phyloP scores from a whole-genome alignment of 2,888 invertebrate genomes.

The Drosophila paranaensis region DNA sequence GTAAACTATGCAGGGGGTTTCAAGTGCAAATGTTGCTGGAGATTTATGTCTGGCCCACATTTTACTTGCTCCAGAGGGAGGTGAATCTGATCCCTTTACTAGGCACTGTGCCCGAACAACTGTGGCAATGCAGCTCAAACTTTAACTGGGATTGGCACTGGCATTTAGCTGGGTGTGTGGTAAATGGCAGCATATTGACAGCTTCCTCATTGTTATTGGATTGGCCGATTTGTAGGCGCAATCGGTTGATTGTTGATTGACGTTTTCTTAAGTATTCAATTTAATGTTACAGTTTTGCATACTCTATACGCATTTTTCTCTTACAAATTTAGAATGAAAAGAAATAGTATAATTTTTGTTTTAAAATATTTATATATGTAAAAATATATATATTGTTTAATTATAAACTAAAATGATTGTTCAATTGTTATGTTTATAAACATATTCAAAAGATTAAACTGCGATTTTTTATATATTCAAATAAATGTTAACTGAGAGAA shows the following conservation, averaged over 20 bases:
- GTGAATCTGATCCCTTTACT: constrained; percentile 10
- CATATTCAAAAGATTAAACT: too few species aligned
- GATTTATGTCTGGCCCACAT: constrained; percentile 70
- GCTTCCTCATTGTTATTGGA: constrained; percentile 51
- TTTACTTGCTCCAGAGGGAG: constrained; percentile 32
- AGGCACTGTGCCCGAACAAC: constrained; percentile 27
- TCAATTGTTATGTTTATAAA: too few species aligned
- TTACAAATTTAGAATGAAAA: too few species aligned
- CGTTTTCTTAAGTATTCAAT: background rate
- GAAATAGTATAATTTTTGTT: too few species aligned
- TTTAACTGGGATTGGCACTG: constrained; percentile 17
- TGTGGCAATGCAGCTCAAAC: constrained; percentile 16
- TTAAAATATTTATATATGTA: too few species aligned
- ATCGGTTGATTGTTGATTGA: constrained; percentile 31
- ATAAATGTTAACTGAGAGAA: too few species aligned
- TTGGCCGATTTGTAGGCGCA: constrained; percentile 41
- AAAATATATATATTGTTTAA: too few species aligned
- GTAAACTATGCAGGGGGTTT: constrained; percentile 39
- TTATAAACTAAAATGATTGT: too few species aligned
- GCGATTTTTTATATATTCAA: too few species aligned
- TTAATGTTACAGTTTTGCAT: background rate
- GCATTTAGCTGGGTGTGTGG: constrained; percentile 14
- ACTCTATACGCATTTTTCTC: background rate
- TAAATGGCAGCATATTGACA: constrained; percentile 14
- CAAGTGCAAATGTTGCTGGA: constrained; percentile 29